Conservation (phyloP, 2,113 vertebrate species). For the Pandion haliaetus region DNA sequence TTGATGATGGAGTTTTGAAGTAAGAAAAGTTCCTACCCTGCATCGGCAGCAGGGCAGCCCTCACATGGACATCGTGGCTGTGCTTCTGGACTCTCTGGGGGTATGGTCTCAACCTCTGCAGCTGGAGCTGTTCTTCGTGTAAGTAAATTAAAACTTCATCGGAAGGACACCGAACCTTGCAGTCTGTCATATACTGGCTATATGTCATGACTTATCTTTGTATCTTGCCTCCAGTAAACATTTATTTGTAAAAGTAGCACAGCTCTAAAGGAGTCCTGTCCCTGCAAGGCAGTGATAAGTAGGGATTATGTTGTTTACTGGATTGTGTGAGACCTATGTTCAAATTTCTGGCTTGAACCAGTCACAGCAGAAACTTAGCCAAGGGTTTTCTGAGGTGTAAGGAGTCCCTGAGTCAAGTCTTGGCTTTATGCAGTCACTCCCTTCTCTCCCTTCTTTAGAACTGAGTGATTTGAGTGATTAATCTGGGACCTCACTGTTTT, state of each 20-base stretch:
- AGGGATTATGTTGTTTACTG: background rate
- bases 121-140: background rate
- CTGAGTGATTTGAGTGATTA: background rate
- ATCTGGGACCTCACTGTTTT: background rate
- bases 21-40: background rate
- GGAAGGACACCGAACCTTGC: background rate
- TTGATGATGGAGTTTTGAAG: background rate
- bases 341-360: background rate
- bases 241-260: background rate
- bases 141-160: background rate
- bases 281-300: background rate
- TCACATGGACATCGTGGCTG: background rate
- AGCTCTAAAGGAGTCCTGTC: background rate
- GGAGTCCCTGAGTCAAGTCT: background rate
- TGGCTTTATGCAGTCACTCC: background rate
- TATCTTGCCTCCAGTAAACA: background rate
- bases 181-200: background rate
- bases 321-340: background rate
- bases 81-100: background rate
- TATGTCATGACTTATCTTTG: background rate
- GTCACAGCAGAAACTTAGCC: background rate
- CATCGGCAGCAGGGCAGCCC: background rate
- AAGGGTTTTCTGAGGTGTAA: background rate
- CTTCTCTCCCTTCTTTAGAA: background rate
- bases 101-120: background rate